phyloP scores from a whole-genome alignment of 2,113 vertebrate species.

The Otus sunia region DNA sequence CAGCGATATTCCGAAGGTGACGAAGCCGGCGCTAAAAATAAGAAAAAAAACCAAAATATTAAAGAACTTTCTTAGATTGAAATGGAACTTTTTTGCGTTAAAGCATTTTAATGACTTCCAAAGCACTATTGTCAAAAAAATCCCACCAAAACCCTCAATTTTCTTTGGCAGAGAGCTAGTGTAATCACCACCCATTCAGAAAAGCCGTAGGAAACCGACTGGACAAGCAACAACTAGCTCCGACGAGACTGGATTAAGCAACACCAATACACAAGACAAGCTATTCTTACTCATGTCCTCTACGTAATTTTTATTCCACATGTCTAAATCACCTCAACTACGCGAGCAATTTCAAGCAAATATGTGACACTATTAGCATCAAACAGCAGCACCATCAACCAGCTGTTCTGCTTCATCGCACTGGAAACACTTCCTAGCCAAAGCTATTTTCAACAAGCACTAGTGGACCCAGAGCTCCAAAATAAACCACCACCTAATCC shows the following conservation, averaged over 20 bases:
- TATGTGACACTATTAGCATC: not conserved
- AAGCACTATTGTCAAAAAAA: not conserved
- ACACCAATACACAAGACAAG: not conserved
- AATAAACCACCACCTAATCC: not conserved
- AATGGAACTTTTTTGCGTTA: not conserved
- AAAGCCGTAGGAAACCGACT: not conserved
- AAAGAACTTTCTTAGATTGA: not conserved
- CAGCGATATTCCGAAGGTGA: slow-evolving; percentile 94
- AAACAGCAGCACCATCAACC: not conserved
- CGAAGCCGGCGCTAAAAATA: slow-evolving; percentile 88
- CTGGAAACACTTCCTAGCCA: not conserved
- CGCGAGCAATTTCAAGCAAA: fast-evolving
- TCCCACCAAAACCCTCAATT: not conserved
- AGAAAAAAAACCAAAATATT: not conserved
- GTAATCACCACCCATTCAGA: not conserved
- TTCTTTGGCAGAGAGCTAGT: not conserved
- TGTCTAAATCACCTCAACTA: not conserved
- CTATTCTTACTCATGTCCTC: not conserved
- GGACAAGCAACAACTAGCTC: not conserved
- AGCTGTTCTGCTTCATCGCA: not conserved
- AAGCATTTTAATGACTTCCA: not conserved
- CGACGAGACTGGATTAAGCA: not conserved
- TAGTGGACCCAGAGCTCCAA: not conserved
- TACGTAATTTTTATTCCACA: not conserved
- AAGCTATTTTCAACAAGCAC: not conserved